These are phyloP conservation scores for Hesperia comma DNA, from an alignment of 2,888 invertebrate genomes.

Conservation along the genomic window DNA sequence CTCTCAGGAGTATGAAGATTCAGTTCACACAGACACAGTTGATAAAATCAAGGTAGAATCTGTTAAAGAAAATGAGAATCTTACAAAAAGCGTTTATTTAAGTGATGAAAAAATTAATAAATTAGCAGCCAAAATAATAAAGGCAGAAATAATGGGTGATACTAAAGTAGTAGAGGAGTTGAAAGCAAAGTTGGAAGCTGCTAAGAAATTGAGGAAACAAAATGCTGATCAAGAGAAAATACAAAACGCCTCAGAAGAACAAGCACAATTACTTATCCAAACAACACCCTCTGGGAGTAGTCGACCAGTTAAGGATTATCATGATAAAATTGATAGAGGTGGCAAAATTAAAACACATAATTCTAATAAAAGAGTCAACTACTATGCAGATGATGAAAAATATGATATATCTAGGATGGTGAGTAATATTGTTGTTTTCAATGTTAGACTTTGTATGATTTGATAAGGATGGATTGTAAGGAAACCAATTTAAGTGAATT, in stretches of 20 bases:
- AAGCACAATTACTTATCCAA: constrained; percentile 86
- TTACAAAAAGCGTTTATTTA: constrained; percentile 66
- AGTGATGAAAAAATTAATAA: constrained; percentile 95
- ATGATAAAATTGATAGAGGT: constrained; percentile 71
- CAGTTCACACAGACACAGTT: not conserved
- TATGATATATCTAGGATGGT: constrained; percentile 93
- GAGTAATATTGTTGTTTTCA: constrained; percentile 47
- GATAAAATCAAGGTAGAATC: constrained; percentile 37
- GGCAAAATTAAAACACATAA: constrained; percentile 87
- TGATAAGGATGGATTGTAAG: no score
- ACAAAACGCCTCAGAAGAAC: constrained; percentile 52
- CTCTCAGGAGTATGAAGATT: constrained; percentile 9
- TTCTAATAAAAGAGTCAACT: constrained; percentile 89
- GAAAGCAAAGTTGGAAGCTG: constrained; percentile 89
- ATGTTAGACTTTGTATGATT: no score
- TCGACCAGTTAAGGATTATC: constrained; percentile 83
- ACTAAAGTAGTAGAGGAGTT: constrained; percentile 86
- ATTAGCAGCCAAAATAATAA: constrained; percentile 94
- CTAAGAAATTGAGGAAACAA: constrained; percentile 82
- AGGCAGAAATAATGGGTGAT: constrained; percentile 97
- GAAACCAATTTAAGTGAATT: no score
- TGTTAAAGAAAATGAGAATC: constrained; percentile 34
- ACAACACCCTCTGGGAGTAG: constrained; percentile 88
- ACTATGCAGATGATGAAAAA: constrained; percentile 96
- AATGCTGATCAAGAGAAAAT: constrained; percentile 56